Conservation (phyloP, 2,113 vertebrate genomes). For the Hippocampus mohnikei region DNA sequence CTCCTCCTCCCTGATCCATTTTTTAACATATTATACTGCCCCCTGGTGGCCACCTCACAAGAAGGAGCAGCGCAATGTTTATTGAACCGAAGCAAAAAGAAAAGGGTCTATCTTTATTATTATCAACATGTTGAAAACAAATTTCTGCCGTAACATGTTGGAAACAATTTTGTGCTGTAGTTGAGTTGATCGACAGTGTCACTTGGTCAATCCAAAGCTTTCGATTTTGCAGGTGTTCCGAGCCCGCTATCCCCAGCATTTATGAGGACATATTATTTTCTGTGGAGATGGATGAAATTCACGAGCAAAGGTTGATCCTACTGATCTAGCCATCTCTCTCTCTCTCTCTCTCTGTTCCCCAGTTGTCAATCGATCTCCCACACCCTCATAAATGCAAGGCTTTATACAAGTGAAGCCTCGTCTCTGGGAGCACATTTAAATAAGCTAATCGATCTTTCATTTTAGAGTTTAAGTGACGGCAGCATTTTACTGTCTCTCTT, state of each 20-base stretch:
- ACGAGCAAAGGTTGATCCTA: conserved; percentile 57
- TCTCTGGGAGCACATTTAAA: conserved; percentile 71
- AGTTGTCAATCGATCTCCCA: conserved; percentile 63
- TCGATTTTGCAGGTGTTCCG: conserved; percentile 43
- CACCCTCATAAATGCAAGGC: conserved; percentile 62
- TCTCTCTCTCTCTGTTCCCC: conserved; percentile 13
- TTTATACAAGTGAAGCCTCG: conserved; percentile 66
- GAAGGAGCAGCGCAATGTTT: too few relatives aligned
- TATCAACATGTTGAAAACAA: too few relatives aligned
- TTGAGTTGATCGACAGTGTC: conserved; percentile 59
- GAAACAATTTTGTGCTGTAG: conserved; percentile 13
- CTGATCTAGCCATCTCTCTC: conserved; percentile 34
- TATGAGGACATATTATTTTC: conserved; percentile 64
- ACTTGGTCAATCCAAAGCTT: conserved; percentile 50
- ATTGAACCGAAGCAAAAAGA: too few relatives aligned
- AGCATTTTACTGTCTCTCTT: conserved; percentile 63
- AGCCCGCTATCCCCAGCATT: conserved; percentile 45
- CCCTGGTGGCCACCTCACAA: too few relatives aligned
- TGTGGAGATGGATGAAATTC: conserved; percentile 61
- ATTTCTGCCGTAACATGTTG: too few relatives aligned
- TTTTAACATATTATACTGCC: too few relatives aligned
- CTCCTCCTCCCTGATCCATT: too few relatives aligned
- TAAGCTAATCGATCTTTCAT: conserved; percentile 75
- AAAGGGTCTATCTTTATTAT: too few relatives aligned
- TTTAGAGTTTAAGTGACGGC: conserved; percentile 71